These are phyloP conservation scores for Dufourea novaeangliae DNA, from an alignment of 1,140 invertebrate genomes.

Conservation along the genomic window DNA sequence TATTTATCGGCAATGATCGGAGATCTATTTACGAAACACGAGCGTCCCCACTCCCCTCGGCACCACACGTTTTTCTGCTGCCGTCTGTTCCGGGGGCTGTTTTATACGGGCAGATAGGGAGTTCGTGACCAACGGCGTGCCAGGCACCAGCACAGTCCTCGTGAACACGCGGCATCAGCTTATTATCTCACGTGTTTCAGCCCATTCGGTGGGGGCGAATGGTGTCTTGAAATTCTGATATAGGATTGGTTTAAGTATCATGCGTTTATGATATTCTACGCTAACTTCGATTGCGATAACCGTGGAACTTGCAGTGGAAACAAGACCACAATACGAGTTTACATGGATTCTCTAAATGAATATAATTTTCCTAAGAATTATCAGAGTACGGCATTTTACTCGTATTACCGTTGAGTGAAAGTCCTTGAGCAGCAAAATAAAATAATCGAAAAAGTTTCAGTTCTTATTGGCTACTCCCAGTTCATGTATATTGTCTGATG, in stretches of 20 bases:
- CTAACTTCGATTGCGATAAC: too few species aligned
- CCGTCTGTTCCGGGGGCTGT: constrained; percentile 17
- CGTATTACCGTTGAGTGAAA: too few species aligned
- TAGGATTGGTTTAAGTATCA: background rate
- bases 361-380: too few species aligned
- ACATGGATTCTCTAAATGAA: too few species aligned
- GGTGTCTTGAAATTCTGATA: background rate
- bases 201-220: background rate
- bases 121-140: constrained; percentile 65
- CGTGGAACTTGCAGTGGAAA: too few species aligned
- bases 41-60: constrained; percentile 11
- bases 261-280: background rate
- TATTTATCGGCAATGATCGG: constrained; percentile 61
- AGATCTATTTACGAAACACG: constrained; percentile 60
- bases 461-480: too few species aligned
- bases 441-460: too few species aligned
- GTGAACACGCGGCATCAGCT: constrained; percentile 46
- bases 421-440: too few species aligned
- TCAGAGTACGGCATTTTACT: too few species aligned
- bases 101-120: constrained; percentile 46
- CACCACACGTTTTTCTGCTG: background rate
- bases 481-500: too few species aligned
- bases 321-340: too few species aligned
- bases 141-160: constrained; percentile 59
- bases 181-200: constrained; percentile 54